phyloP scores from a whole-genome alignment of 2,113 vertebrate species.

The Callaeas wilsoni region DNA sequence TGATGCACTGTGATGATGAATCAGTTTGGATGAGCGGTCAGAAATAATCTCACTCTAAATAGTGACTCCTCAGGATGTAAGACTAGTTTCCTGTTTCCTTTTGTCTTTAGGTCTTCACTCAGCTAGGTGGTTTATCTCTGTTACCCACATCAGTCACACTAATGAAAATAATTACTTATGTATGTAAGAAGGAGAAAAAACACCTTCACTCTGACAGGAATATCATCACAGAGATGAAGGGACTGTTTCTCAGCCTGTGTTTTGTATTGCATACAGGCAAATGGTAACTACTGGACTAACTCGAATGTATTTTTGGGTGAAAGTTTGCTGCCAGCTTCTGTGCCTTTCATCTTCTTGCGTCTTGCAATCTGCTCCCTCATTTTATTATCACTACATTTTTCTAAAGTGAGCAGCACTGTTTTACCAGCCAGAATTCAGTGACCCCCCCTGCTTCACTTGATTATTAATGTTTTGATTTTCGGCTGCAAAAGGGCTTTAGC shows the following conservation, averaged over 20 bases:
- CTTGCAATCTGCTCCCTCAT: neutral
- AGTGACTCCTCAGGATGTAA: neutral
- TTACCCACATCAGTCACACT: neutral
- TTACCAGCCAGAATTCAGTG: neutral
- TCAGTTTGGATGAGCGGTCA: neutral
- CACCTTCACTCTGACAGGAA: accelerated
- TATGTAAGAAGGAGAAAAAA: neutral
- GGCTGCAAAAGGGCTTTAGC: neutral
- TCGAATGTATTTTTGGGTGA: neutral
- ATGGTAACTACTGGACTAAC: neutral
- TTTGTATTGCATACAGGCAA: neutral
- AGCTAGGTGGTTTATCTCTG: neutral
- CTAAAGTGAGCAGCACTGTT: neutral
- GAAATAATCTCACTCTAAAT: neutral
- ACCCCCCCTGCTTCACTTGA: neutral
- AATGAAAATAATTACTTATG: neutral
- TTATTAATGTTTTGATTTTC: neutral
- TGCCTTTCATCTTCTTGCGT: neutral
- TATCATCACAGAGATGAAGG: neutral
- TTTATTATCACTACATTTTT: neutral
- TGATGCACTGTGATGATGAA: neutral
- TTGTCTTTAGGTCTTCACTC: neutral
- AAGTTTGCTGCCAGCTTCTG: neutral
- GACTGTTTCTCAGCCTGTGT: neutral
- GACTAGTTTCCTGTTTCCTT: neutral